phyloP scores from a whole-genome alignment of 2,113 vertebrate genomes.

The Chiloscyllium plagiosum region DNA sequence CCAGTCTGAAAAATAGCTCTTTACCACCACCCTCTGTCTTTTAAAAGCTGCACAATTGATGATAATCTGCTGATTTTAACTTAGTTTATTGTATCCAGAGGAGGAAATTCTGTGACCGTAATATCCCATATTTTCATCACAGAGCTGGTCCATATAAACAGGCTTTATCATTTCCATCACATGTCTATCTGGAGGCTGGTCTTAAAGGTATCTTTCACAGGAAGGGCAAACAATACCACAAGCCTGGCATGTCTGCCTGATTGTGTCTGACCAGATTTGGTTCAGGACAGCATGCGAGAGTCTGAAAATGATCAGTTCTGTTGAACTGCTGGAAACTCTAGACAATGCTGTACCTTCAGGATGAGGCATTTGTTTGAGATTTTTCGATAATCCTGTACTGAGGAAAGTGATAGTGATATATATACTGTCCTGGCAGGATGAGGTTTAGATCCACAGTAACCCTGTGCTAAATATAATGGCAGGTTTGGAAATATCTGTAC shows the following conservation, averaged over 20 bases:
- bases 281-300: too few relatives aligned
- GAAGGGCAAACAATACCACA: neutral
- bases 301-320: neutral
- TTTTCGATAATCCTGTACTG: neutral
- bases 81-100: neutral
- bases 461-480: neutral
- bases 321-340: neutral
- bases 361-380: neutral
- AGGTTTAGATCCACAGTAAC: neutral
- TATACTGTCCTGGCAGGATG: neutral
- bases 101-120: neutral
- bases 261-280: neutral
- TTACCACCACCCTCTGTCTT: too few relatives aligned
- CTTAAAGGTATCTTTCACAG: neutral
- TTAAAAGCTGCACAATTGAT: too few relatives aligned
- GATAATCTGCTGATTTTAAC: too few relatives aligned
- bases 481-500: neutral
- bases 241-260: neutral
- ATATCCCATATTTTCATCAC: neutral
- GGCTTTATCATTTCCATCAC: neutral
- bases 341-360: neutral
- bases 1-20: too few relatives aligned
- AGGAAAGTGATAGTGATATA: neutral
- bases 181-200: neutral
- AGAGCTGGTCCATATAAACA: neutral